A percentile compares a stretch with the other conserved stretches of the same genome.
Evolutionary conservation across 2,113 vertebrate genomes (phyloP).

Genomic region (Ornithorhynchus anatinus): DNA sequence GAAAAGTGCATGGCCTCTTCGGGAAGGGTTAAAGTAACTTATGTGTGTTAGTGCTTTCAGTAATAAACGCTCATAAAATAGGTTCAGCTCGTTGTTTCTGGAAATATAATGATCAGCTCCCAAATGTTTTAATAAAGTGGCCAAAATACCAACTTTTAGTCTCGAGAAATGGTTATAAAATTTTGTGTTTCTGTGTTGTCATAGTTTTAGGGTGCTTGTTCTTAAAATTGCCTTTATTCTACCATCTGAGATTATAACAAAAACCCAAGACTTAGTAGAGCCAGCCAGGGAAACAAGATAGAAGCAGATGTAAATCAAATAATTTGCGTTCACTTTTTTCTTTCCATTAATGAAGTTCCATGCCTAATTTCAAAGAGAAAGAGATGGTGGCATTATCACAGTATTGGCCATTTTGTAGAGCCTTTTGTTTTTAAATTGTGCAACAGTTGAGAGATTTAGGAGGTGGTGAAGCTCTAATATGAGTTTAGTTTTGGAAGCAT

Average conservation of each 20-base stretch:
- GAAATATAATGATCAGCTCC: too few species aligned
- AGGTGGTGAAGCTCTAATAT: constrained; percentile 38
- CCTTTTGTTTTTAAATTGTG: constrained; percentile 36
- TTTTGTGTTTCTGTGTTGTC: too few species aligned
- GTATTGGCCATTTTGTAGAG: constrained; percentile 22
- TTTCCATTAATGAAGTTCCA: background rate
- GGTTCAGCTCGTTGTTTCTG: too few species aligned
- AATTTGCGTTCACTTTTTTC: background rate
- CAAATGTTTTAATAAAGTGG: too few species aligned
- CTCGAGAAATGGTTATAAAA: too few species aligned
- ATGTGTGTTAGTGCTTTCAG: too few species aligned
- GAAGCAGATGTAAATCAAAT: constrained; percentile 23
- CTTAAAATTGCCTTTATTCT: too few species aligned
- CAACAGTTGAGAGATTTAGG: constrained; percentile 36
- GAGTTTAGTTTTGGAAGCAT: constrained; percentile 41
- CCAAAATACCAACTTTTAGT: too few species aligned
- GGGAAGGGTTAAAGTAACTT: too few species aligned
- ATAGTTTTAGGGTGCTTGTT: too few species aligned
- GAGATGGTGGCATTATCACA: constrained; percentile 16
- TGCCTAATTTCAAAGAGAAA: background rate
- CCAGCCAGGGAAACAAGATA: background rate
- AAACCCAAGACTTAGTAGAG: background rate
- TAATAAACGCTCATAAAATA: too few species aligned
- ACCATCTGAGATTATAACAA: background rate
- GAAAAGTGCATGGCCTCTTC: too few species aligned